Evolutionary conservation across 2,888 invertebrate species (phyloP).

Genomic region (Parapristionchus giblindavisi): DNA sequence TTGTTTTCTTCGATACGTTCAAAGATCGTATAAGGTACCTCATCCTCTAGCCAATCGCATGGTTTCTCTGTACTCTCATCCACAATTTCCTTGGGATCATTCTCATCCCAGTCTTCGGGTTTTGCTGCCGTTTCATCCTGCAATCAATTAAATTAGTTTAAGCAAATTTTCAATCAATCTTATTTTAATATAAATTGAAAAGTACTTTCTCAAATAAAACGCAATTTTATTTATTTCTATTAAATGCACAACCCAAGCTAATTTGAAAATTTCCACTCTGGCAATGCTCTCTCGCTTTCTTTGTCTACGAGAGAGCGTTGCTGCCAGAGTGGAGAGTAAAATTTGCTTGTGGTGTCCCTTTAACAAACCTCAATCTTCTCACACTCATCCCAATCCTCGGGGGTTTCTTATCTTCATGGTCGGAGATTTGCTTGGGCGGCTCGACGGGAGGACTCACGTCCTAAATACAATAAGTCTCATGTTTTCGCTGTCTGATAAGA

Average conservation of each 20-base stretch:
- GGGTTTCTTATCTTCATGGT: slow-evolving; percentile 85
- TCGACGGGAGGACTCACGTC: slow-evolving; percentile 82
- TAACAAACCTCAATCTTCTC: slow-evolving; percentile 71
- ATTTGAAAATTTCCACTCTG: no score
- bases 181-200: no score
- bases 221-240: no score
- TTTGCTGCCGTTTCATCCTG: slow-evolving; percentile 76
- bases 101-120: slow-evolving; percentile 88
- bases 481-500: no score
- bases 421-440: slow-evolving; percentile 91
- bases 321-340: no score
- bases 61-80: slow-evolving; percentile 63
- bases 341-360: no score
- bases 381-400: slow-evolving; percentile 91
- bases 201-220: no score
- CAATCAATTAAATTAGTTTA: not conserved
- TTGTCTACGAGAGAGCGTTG: no score
- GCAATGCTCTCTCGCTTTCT: no score
- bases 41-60: slow-evolving; percentile 79
- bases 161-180: not conserved
- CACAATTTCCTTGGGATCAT: slow-evolving; percentile 86
- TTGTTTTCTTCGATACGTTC: slow-evolving; percentile 5
- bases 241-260: no score
- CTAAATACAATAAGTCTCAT: no score
- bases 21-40: no score